A percentile compares a stretch with the other conserved stretches of the same genome.
These are phyloP conservation scores for Naja naja DNA, from an alignment of 2,113 vertebrate genomes.

Conservation along the genomic window DNA sequence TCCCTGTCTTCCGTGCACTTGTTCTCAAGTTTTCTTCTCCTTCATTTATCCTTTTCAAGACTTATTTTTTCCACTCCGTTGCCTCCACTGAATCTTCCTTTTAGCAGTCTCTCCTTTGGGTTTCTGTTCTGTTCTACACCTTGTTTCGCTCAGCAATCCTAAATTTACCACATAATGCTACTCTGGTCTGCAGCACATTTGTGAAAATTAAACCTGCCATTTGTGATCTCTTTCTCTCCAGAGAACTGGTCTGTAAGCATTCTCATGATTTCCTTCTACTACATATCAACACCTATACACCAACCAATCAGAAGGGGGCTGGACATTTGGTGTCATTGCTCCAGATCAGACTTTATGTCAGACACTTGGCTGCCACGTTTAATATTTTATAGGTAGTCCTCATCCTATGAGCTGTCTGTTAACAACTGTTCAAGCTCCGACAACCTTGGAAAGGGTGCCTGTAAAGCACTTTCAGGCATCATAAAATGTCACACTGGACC, in stretches of 20 bases:
- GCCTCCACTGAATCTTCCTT: background rate
- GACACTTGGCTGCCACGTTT: background rate
- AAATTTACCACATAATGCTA: background rate
- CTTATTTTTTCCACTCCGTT: background rate
- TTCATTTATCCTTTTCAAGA: background rate
- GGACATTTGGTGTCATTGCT: background rate
- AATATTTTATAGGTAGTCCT: background rate
- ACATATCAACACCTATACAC: background rate
- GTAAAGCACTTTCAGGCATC: background rate
- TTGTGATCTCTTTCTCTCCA: background rate
- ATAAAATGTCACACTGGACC: background rate
- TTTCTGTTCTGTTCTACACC: background rate
- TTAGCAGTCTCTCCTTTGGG: background rate
- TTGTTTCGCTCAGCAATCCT: background rate
- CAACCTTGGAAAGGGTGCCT: background rate
- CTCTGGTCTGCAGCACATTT: background rate
- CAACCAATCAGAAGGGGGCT: background rate
- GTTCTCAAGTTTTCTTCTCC: background rate
- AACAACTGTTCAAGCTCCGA: no score
- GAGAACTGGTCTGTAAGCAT: background rate
- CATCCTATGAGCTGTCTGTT: background rate
- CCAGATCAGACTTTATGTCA: background rate
- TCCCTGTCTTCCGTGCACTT: background rate
- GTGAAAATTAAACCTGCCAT: background rate
- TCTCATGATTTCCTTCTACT: background rate